Percentiles rank a stretch among this genome's conserved stretches.
Evolutionary conservation across 2,113 vertebrate genomes (phyloP).

Genomic region (sheep (Ovis aries)): DNA sequence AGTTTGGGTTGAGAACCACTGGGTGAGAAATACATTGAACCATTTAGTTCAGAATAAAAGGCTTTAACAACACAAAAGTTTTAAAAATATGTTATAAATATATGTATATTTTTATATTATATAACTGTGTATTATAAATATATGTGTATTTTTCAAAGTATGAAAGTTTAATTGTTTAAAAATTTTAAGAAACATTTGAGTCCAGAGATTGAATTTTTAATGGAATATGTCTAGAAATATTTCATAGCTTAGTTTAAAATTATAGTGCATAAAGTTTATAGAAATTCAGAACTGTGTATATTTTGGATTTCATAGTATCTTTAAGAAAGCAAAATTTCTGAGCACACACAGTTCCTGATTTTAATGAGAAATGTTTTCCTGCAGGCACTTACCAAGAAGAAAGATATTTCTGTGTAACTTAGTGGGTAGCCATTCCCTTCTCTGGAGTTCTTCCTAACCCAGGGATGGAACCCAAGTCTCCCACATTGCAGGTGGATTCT

Average conservation of each 20-base stretch:
- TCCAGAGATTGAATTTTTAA: not conserved
- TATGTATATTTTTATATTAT: not conserved
- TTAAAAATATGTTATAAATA: constrained; percentile 12
- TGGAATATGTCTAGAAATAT: not conserved
- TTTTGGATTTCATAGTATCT: not conserved
- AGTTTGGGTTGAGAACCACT: not conserved
- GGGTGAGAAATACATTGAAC: not conserved
- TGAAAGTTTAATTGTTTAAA: not conserved
- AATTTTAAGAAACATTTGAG: not conserved
- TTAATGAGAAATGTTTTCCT: constrained; percentile 46
- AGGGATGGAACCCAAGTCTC: not conserved
- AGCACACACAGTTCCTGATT: constrained; percentile 22
- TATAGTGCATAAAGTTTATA: not conserved
- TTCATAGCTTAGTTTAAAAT: not conserved
- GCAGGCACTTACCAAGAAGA: constrained; percentile 27
- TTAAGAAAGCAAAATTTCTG: not conserved
- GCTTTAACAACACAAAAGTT: not conserved
- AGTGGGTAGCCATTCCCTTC: not conserved
- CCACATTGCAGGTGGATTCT: not conserved
- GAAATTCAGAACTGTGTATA: not conserved
- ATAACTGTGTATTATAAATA: not conserved
- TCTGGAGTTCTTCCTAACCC: not conserved
- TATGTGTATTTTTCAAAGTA: not conserved
- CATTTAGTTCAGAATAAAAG: not conserved
- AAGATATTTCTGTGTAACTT: constrained; percentile 34